Evolutionary conservation across 2,888 invertebrate species (phyloP).

Genomic region (Uloborus plumipes): DNA sequence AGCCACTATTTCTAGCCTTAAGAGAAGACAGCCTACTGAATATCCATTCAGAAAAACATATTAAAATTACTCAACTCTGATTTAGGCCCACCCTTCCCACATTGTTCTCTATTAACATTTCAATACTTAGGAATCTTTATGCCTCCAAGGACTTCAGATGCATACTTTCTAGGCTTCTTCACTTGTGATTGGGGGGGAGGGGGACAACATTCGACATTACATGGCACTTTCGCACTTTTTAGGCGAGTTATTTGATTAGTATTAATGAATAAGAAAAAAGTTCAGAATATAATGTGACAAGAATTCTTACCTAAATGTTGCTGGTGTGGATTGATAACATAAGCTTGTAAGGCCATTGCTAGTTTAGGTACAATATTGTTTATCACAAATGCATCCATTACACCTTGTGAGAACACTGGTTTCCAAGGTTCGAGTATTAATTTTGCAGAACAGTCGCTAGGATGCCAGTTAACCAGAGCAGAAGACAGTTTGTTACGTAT

Average conservation of each 20-base stretch:
- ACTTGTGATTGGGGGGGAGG: too few relatives aligned
- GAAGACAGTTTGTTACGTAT: slow-evolving; percentile 91
- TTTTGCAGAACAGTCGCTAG: slow-evolving; percentile 92
- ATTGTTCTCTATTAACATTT: too few relatives aligned
- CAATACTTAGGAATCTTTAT: too few relatives aligned
- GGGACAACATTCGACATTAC: too few relatives aligned
- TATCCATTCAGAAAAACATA: too few relatives aligned
- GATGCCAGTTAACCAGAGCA: slow-evolving; percentile 94
- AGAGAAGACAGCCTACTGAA: too few relatives aligned
- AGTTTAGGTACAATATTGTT: slow-evolving; percentile 92
- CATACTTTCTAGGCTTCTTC: too few relatives aligned
- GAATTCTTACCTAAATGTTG: slow-evolving; percentile 77
- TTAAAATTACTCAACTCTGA: too few relatives aligned
- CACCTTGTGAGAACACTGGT: slow-evolving; percentile 80
- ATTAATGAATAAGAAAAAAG: not conserved
- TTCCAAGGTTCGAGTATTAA: slow-evolving; percentile 93
- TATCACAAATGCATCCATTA: slow-evolving; percentile 84
- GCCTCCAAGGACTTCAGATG: too few relatives aligned
- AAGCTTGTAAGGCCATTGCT: slow-evolving; percentile 77
- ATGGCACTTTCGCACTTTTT: too few relatives aligned
- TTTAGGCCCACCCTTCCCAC: too few relatives aligned
- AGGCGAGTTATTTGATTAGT: not conserved
- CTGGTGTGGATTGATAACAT: slow-evolving; percentile 81
- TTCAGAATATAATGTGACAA: not conserved
- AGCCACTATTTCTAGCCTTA: too few relatives aligned